These are phyloP conservation scores for Arbacia lixula DNA, from an alignment of 53 echinoderm and acorn worm genomes.

Conservation along the genomic window DNA sequence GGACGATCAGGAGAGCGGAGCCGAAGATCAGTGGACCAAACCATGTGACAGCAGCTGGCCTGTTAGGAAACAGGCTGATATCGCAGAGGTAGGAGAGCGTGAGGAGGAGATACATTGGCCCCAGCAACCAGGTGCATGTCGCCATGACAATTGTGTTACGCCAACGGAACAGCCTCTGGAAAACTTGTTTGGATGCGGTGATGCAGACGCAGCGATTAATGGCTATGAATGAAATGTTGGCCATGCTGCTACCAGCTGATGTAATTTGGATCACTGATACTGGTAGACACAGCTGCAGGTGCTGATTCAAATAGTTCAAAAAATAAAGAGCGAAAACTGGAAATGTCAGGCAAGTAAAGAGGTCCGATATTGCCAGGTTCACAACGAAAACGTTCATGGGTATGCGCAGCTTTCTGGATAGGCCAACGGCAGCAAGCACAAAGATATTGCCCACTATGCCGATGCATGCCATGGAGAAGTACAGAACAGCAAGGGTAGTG, in stretches of 20 bases:
- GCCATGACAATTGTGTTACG: slow-evolving; percentile 7
- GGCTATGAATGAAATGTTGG: slow-evolving; percentile 29
- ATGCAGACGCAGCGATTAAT: slow-evolving; percentile 44
- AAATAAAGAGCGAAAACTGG: neutral
- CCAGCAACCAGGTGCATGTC: neutral
- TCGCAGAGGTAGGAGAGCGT: neutral
- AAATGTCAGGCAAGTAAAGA: neutral
- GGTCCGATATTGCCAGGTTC: neutral
- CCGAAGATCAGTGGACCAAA: neutral
- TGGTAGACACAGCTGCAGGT: slow-evolving; percentile 6
- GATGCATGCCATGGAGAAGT: neutral
- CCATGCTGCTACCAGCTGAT: slow-evolving; percentile 32
- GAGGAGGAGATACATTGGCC: neutral
- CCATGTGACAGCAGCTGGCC: neutral
- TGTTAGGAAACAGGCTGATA: neutral
- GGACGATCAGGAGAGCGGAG: slow-evolving; percentile 7
- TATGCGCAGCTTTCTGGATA: neutral
- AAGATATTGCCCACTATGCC: slow-evolving; percentile 1
- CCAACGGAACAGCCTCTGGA: slow-evolving; percentile 3
- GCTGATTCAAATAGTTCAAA: neutral
- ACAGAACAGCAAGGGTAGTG: neutral
- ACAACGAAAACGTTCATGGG: neutral
- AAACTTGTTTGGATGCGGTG: slow-evolving; percentile 5
- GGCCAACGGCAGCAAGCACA: neutral
- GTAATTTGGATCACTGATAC: neutral